Conservation (phyloP, 2,113 vertebrate genomes). For the Strix uralensis region DNA sequence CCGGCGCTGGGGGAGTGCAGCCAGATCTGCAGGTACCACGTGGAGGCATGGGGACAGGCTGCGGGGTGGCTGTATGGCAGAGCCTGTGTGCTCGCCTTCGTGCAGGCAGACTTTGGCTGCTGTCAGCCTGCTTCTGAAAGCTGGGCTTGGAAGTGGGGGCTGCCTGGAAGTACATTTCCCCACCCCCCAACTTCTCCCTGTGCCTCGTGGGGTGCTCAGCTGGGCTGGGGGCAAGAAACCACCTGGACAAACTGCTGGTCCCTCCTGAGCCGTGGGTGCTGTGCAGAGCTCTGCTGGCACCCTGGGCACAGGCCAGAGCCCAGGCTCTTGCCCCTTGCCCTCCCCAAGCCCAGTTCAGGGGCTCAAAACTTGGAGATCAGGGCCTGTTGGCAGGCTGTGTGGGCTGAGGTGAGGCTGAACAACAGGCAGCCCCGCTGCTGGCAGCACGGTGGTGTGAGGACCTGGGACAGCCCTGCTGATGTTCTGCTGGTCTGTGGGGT, state of each 20-base stretch:
- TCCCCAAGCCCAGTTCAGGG: not conserved
- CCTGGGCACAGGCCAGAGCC: not conserved
- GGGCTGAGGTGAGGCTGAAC: too few relatives aligned
- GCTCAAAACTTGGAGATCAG: not conserved
- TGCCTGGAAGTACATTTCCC: not conserved
- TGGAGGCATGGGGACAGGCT: too few relatives aligned
- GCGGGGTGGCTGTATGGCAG: too few relatives aligned
- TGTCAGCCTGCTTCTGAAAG: too few relatives aligned
- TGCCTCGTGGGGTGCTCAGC: fast-evolving
- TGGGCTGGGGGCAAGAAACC: not conserved
- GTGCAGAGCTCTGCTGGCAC: not conserved
- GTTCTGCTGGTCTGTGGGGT: not conserved
- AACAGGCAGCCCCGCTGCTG: fast-evolving
- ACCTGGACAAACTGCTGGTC: not conserved
- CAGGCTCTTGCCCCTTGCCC: fast-evolving
- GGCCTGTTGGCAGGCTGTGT: too few relatives aligned
- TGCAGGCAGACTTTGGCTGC: not conserved
- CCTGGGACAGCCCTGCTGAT: not conserved
- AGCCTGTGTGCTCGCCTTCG: fast-evolving
- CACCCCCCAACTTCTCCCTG: not conserved
- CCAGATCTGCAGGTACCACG: too few relatives aligned
- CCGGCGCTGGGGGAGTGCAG: fast-evolving
- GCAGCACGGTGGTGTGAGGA: fast-evolving
- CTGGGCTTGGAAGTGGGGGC: not conserved
- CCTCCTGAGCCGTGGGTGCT: not conserved